Base-by-base conservation (phyloP, 2,113 vertebrate genomes). In the Rallus limicola region DNA sequence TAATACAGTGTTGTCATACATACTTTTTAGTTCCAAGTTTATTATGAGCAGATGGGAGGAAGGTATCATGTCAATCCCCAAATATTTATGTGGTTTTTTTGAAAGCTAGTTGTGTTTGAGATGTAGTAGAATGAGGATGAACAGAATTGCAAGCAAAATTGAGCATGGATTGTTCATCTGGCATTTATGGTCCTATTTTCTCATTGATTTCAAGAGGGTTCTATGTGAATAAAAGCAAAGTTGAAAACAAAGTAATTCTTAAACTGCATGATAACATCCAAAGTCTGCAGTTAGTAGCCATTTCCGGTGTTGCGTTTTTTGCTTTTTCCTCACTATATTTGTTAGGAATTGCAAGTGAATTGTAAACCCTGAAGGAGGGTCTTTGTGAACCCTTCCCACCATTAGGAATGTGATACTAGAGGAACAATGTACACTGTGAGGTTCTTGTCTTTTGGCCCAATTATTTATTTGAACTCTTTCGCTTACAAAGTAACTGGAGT, bases 41-140 rank as follows among this genome's bases (percentile, higher is more conserved):
- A 76, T 90, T 94, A 93, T 90, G 87, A 97, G 90, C 90, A 94
- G 84, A 94, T 94, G 91, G 93, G 71, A 93, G 46, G 70, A 89
- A 95, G 46, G 29, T 87, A 82, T 4, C 33, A 52, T 82, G 69
- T 78, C 80, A 87, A 64, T 16, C 26, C 34, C 48, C 52, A 92
- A 95, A 89, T 95, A 91, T 84, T 91, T 88, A 67, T 92, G 76
- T 90, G 58, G 36, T 36, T 67, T 91, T 94, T 81, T 88, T 64
- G 3, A 64, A 71, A 74, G 77, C 24, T 71, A 48, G 14, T 79
- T 84, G 7, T 59, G 8, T 62, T 87, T 82, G 53, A 31, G 25
- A 59, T 86, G 13, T 16, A 48, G 20, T 93, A 82, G 62, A 76
- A 59, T 75, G 28, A 55, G 18, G 23, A 26, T 50, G 63, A 88